Base-by-base conservation (phyloP, 2,113 vertebrate genomes). In the Chunga burmeisteri region DNA sequence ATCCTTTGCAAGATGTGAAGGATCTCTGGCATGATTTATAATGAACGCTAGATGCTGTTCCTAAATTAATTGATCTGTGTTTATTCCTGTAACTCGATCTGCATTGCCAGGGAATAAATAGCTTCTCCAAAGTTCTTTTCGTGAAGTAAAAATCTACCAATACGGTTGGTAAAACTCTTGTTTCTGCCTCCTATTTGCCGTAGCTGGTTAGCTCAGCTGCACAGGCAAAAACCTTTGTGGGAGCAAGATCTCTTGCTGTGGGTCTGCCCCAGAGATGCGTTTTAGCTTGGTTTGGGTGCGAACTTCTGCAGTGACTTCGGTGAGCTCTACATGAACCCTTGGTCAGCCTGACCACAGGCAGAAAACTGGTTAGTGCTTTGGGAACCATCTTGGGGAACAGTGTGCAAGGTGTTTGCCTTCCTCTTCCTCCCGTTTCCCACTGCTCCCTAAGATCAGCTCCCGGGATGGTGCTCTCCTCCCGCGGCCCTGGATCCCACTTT, bases 11-110 rank as follows among this genome's bases (percentile, higher is more conserved):
- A 67, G 75, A 59, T 22, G 25, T 18, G 91, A n/a, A 73, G 95
- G 92, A 50, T 86, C 70, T 49, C 66, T 92, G 72, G 83, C 66
- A 29, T 36, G 94, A 82, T 91, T 86, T 56, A 11, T 62, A 40
- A 53, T 23, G 70, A 82, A 91, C 19, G 65, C 66, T 81, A 63
- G 84, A 86, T 49, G 78, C 65, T 84, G 55, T 70, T 71, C 70
- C 40, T 29, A 74, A 75, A 95, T 94, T 94, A 97, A 98, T 89
- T 97, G 95, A 91, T 90, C 94, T 21, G 23, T 91, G 8, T 67
- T 96, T 84, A 88, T 93, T 95, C 96, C 78, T 86, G 92, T 68
- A 75, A 47, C 53, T 46, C 20, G 16, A 27, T 72, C 77, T 62
- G 58, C 27, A 27, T 61, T 71, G 78, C 86, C 15, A 7, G 86